Percentiles rank a stretch among this genome's conserved stretches.
phyloP scores from a whole-genome alignment of 2,113 vertebrate genomes.

The Xerus inauris region DNA sequence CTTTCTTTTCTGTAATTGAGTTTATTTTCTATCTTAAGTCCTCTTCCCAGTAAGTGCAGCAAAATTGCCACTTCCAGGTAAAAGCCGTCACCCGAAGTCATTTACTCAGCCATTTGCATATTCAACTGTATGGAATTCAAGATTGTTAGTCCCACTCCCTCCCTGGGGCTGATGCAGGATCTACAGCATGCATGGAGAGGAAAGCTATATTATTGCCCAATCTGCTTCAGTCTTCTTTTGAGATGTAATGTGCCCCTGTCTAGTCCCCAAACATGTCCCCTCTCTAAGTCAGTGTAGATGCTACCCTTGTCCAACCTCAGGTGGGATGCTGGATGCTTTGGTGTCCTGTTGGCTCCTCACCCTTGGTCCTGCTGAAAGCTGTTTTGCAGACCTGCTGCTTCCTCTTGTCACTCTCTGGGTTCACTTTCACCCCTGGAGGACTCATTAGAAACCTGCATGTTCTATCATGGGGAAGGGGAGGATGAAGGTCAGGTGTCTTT shows the following conservation, averaged over 20 bases:
- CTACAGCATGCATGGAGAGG: accelerated
- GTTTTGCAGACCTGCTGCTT: background rate
- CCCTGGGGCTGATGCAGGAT: background rate
- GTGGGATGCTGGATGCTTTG: accelerated
- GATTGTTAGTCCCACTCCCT: background rate
- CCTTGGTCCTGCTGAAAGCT: background rate
- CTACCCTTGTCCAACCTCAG: accelerated
- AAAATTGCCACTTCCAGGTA: background rate
- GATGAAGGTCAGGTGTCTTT: accelerated
- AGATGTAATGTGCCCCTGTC: background rate
- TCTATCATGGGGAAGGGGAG: no score
- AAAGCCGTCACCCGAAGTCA: background rate
- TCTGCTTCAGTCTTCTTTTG: background rate
- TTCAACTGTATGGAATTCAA: background rate
- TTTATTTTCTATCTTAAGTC: conserved; percentile 36
- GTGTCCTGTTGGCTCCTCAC: accelerated
- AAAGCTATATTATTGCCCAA: background rate
- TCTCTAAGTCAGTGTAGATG: background rate
- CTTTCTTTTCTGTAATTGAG: background rate
- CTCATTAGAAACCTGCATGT: background rate
- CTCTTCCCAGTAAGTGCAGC: background rate
- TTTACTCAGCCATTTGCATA: background rate
- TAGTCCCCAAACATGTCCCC: background rate
- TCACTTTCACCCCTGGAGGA: background rate
- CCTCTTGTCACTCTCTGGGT: accelerated